Conservation (phyloP, 2,113 vertebrate genomes). For the Paedocypris sp. region DNA sequence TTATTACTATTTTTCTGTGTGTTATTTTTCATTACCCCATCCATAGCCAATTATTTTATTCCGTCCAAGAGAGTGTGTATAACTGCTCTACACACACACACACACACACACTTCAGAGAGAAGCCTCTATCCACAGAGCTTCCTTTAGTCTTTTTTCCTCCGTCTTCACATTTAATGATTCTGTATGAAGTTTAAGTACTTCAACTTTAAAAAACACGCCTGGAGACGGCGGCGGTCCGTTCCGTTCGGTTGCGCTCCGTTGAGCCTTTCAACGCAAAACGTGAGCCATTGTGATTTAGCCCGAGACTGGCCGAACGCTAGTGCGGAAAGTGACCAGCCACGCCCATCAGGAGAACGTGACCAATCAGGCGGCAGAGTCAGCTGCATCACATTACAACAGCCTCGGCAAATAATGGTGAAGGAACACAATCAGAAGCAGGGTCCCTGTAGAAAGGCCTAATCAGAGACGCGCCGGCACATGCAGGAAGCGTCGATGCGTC, state of each 20-base stretch:
- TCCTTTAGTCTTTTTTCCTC: too few relatives aligned
- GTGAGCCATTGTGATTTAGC: not conserved
- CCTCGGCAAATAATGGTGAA: slow-evolving; percentile 12
- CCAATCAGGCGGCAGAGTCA: not conserved
- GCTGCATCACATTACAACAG: slow-evolving; percentile 16
- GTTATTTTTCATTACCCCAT: too few relatives aligned
- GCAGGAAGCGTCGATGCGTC: slow-evolving; percentile 47
- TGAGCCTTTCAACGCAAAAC: not conserved
- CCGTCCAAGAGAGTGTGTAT: too few relatives aligned
- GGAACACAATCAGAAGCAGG: slow-evolving; percentile 8
- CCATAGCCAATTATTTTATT: too few relatives aligned
- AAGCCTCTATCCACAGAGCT: too few relatives aligned
- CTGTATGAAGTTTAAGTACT: not conserved
- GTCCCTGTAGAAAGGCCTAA: slow-evolving; percentile 14
- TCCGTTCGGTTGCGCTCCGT: not conserved
- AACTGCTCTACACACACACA: too few relatives aligned
- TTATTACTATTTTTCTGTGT: too few relatives aligned
- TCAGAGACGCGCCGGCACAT: slow-evolving; percentile 6
- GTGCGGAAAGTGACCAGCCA: not conserved
- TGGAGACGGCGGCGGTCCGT: not conserved
- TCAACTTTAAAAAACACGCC: not conserved
- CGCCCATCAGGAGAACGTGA: not conserved
- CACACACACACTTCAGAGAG: too few relatives aligned
- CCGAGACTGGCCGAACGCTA: not conserved
- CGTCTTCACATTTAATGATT: not conserved